A percentile compares a stretch with the other conserved stretches of the same genome.
phyloP scores from a whole-genome alignment of 92 coral and sea anemone species.

The Hydrozoanthus gracilis region DNA sequence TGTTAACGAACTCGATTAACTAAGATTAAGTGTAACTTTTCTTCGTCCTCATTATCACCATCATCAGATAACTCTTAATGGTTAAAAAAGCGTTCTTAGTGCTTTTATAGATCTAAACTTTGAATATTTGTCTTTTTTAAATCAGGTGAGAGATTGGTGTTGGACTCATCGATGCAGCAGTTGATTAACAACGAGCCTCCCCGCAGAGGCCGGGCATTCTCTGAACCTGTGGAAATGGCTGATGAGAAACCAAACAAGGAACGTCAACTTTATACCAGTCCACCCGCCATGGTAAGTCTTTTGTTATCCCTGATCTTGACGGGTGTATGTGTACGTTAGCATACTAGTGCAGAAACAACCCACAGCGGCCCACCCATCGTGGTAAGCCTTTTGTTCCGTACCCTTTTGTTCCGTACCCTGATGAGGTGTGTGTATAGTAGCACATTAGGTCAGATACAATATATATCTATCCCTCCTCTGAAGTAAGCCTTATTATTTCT shows the following conservation, averaged over 20 bases:
- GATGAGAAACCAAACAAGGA: background rate
- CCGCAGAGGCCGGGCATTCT: constrained; percentile 20
- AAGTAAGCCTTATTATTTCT: too few species aligned
- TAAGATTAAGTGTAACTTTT: too few species aligned
- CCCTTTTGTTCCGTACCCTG: background rate
- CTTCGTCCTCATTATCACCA: too few species aligned
- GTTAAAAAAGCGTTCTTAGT: background rate
- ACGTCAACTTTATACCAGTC: constrained; percentile 34
- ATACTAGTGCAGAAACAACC: too few species aligned
- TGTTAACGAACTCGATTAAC: too few species aligned
- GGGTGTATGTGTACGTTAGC: background rate
- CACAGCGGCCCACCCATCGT: constrained; percentile 20
- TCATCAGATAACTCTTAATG: too few species aligned
- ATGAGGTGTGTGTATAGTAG: background rate
- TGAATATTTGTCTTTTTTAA: background rate
- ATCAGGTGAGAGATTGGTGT: constrained; percentile 29
- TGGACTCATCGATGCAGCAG: constrained; percentile 2
- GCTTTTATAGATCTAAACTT: background rate
- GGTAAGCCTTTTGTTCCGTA: background rate
- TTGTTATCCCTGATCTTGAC: background rate
- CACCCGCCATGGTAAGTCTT: constrained; percentile 18
- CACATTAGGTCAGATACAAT: too few species aligned
- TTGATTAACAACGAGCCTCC: background rate
- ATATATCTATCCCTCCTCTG: too few species aligned
- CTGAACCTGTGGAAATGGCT: constrained; percentile 22